phyloP scores from a whole-genome alignment of 2,888 invertebrate species.

The Mactromeris polynyma region DNA sequence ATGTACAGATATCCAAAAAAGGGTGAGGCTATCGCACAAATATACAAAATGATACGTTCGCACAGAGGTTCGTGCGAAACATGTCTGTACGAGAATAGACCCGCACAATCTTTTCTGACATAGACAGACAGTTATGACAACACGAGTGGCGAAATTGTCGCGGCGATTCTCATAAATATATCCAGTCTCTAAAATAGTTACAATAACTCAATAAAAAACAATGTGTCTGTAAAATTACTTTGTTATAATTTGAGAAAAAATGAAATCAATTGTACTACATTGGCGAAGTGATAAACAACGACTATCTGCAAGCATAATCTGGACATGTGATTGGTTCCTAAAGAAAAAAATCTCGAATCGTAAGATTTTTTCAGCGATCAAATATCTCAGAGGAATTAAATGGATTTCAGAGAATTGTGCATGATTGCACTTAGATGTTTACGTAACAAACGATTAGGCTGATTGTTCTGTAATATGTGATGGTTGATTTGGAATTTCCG shows the following conservation, averaged over 20 bases:
- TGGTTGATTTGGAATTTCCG: background rate
- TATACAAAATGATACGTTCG: background rate
- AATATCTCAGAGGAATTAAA: background rate
- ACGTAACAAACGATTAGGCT: background rate
- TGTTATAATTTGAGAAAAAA: background rate
- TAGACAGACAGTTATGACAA: background rate
- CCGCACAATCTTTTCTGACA: background rate
- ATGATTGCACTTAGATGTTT: background rate
- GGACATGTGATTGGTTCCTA: slow-evolving; percentile 16
- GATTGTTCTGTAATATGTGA: background rate
- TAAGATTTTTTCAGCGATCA: background rate
- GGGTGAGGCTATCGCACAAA: background rate
- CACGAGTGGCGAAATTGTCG: background rate
- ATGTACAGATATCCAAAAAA: background rate
- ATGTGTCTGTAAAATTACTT: background rate
- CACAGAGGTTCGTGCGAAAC: background rate
- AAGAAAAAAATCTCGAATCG: background rate
- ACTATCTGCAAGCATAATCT: background rate
- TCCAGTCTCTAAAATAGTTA: slow-evolving; percentile 5
- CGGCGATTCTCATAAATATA: background rate
- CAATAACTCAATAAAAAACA: background rate
- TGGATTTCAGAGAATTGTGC: background rate
- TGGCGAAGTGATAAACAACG: slow-evolving; percentile 10
- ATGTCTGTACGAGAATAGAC: background rate
- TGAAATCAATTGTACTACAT: background rate